A percentile compares a stretch with the other conserved stretches of the same genome.
Conservation (phyloP, 2,113 vertebrate species). For the Micromys minutus region DNA sequence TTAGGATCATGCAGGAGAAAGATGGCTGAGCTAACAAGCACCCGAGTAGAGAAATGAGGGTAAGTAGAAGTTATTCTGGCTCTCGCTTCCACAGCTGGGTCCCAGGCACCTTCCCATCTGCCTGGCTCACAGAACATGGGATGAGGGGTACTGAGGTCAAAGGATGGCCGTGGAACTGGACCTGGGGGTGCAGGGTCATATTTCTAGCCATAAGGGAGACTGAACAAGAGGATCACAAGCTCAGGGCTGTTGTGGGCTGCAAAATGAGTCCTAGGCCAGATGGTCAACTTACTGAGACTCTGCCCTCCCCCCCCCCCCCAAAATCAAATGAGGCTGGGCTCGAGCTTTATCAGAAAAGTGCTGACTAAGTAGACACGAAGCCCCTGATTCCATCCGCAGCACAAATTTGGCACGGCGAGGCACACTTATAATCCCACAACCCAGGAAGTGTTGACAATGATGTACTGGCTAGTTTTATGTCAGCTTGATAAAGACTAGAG, state of each 20-base stretch:
- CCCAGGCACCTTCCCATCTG: background rate
- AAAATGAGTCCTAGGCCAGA: background rate
- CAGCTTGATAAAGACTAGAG: background rate
- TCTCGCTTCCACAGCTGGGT: background rate
- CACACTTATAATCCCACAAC: background rate
- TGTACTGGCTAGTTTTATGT: background rate
- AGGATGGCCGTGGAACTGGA: background rate
- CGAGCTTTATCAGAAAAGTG: background rate
- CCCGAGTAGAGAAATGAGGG: background rate
- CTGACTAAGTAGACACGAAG: background rate
- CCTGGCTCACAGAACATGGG: background rate
- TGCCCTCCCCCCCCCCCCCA: too few relatives aligned
- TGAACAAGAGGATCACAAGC: background rate
- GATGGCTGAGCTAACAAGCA: background rate
- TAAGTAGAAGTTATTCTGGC: background rate
- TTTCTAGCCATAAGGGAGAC: background rate
- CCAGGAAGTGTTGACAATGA: background rate
- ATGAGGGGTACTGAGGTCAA: background rate
- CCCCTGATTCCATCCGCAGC: background rate
- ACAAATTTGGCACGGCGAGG: background rate
- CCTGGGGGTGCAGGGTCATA: background rate
- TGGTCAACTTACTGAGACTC: background rate
- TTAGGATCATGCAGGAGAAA: background rate
- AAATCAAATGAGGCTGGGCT: background rate
- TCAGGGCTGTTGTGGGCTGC: background rate